Evolutionary conservation across 1,140 invertebrate species (phyloP).

Genomic region (Lasaia peninsularis): DNA sequence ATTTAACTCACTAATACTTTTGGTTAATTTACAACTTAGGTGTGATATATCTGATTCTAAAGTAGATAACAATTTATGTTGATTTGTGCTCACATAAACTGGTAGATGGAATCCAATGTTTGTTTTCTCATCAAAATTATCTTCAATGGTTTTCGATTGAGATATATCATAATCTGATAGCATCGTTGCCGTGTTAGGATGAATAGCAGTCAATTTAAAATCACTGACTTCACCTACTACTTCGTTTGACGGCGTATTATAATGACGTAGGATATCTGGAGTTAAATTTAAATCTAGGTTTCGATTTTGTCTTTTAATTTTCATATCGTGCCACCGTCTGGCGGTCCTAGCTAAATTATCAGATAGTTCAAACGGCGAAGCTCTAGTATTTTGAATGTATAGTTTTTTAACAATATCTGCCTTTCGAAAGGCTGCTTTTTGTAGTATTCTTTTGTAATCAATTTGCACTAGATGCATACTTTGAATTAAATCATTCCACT

Average conservation of each 20-base stretch:
- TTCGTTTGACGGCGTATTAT: slow-evolving; percentile 4
- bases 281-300: slow-evolving; percentile 13
- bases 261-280: neutral
- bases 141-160: slow-evolving; percentile 3
- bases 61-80: slow-evolving; percentile 42
- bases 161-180: slow-evolving; percentile 20
- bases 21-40: slow-evolving; percentile 24
- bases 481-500: slow-evolving; percentile 48
- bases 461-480: slow-evolving; percentile 31
- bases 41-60: slow-evolving; percentile 26
- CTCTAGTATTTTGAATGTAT: slow-evolving; percentile 38
- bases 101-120: slow-evolving; percentile 32
- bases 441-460: slow-evolving; percentile 41
- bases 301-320: slow-evolving; percentile 23
- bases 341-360: slow-evolving; percentile 43
- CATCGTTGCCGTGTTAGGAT: slow-evolving; percentile 49
- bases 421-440: slow-evolving; percentile 38
- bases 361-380: slow-evolving; percentile 52
- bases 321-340: slow-evolving; percentile 37
- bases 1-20: neutral
- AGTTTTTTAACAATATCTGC: slow-evolving; percentile 49
- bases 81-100: slow-evolving; percentile 37
- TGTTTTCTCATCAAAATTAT: slow-evolving; percentile 25
- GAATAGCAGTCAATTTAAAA: slow-evolving; percentile 25
- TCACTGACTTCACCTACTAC: slow-evolving; percentile 25